Percentiles rank a stretch among this genome's conserved stretches.
These are phyloP conservation scores for Oxyura jamaicensis DNA, from an alignment of 2,113 vertebrate species.

Conservation along the genomic window DNA sequence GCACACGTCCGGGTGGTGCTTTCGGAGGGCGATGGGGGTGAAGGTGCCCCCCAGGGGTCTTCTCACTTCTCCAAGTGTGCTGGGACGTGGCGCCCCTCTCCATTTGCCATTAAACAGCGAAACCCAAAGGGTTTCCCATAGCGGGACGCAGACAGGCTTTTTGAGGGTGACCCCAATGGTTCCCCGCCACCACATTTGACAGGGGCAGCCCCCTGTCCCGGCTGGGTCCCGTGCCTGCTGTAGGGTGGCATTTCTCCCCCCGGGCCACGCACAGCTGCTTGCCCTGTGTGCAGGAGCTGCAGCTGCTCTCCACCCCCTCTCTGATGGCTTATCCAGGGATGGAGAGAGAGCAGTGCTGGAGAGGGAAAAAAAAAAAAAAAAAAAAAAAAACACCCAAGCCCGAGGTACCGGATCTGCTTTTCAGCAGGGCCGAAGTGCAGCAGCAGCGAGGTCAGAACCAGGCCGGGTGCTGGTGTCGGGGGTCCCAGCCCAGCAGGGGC, in stretches of 20 bases:
- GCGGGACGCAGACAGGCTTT: not conserved
- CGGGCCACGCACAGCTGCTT: not conserved
- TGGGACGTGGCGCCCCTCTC: fast-evolving
- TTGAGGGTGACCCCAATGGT: not conserved
- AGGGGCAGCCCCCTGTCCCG: not conserved
- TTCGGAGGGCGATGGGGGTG: fast-evolving
- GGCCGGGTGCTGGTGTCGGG: not conserved
- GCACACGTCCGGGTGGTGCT: not conserved
- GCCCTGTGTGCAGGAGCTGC: not conserved
- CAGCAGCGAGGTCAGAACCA: fast-evolving
- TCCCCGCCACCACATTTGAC: fast-evolving
- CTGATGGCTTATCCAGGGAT: not conserved
- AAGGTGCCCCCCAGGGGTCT: not conserved
- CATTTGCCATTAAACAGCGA: fast-evolving
- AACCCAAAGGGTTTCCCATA: fast-evolving
- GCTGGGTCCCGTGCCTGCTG: too few species aligned
- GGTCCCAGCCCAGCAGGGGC: not conserved
- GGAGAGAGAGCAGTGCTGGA: fast-evolving
- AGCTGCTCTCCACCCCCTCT: not conserved
- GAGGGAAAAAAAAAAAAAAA: fast-evolving
- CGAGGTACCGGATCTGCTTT: not conserved
- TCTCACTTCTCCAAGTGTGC: fast-evolving
- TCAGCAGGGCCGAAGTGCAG: not conserved
- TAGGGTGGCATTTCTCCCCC: too few species aligned
- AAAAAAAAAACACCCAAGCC: too few species aligned